Evolutionary conservation across 2,888 invertebrate genomes (phyloP), one percentile per base, ranked within the genome.

Genomic region (Brachyptera putata): DNA sequence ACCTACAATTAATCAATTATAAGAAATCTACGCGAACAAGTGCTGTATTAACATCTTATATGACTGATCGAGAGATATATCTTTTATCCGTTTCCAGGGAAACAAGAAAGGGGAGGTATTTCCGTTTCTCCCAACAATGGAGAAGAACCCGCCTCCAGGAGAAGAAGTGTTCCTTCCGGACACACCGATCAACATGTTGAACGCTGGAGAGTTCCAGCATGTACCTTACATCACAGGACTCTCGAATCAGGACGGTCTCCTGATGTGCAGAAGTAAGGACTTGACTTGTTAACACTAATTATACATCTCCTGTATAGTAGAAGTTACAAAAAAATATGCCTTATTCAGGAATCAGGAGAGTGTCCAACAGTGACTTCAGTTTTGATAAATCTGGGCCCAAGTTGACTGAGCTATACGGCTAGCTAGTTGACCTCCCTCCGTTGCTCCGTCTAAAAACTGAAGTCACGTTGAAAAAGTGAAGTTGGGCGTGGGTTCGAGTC

Each of bases 151-250:
- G 13, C n/a, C 34, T 13, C 21, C 53, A 14, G 53, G 22, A 1
- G 36, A 53, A 13, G 53, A 53, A n/a, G 36, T 53, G 34, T 53
- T 53, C n/a, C 53, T 53, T 3, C 53, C 34, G 16, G 53, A 53
- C 53, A 36, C 36, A 13, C 53, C 53, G 16, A 14, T 34, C 36
- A 21, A 30, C 37, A 34, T 53, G 53, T 21, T 21, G 21, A 13
- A 9, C 5, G 13, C 36, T 2, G 53, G 53, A 2, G 16, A 36
- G 1, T 53, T 34, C 16, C 53, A 36, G 21, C 16, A 22, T 36
- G 34, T 53, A 21, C 53, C 53, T 3, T 53, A 53, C 37, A 36
- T 53, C 21, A n/a, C 24, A 3, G 53, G 53, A 3, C 11, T 9
- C 53, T 36, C 36, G 53, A 36, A 34, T 7, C 34, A 53, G 18